Evolutionary conservation across 2,888 invertebrate genomes (phyloP), one percentile per base, ranked within the genome.

Genomic region (Synergus gifuensis): DNA sequence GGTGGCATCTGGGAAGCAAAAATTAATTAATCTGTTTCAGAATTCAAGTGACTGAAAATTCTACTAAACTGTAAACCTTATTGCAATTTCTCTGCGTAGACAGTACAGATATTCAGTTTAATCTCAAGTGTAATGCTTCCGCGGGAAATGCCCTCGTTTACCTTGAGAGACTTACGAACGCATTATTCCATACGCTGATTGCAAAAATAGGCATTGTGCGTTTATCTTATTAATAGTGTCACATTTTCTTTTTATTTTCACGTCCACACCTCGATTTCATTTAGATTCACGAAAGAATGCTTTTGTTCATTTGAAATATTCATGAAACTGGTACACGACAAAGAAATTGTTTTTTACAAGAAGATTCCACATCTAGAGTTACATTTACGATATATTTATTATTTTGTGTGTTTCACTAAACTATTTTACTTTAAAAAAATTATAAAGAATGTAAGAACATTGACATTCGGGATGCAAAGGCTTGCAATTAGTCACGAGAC

Each of bases 131-230:
- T 66, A 42, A 66, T 66, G 42, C 42, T 66, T 42, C 42, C 42
- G 40, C 18, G 66, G 63, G 66, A 66, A 66, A 66, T 66, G 42
- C 42, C 42, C 42, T n/a, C n/a, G 42, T 66, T 66, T 66, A n/a
- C 66, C 42, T 66, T 66, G n/a, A 40, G n/a, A 18, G 18, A 66
- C 18, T 42, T 42, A n/a, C n/a, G 7, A 18, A 18, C 9, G 58
- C 58, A 18, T 58, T 66, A 66, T 40, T 66, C 40, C 42, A n/a
- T 40, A 40, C 7, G 16, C 40, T 42, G n/a, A n/a, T 16, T 66
- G 66, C 18, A 18, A 58, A 58, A 58, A 18, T 0, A 2, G 18
- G 3, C 9, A 58, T 58, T 58, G 58, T 18, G 58, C 18, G 58
- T 18, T 11, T 58, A 18, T 58, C 58, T 58, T n/a, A 58, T 58